Percentiles rank a stretch among this genome's conserved stretches.
Evolutionary conservation across 2,797 vertebrate species (phyloP).

Genomic region (Numenius phaeopus): DNA sequence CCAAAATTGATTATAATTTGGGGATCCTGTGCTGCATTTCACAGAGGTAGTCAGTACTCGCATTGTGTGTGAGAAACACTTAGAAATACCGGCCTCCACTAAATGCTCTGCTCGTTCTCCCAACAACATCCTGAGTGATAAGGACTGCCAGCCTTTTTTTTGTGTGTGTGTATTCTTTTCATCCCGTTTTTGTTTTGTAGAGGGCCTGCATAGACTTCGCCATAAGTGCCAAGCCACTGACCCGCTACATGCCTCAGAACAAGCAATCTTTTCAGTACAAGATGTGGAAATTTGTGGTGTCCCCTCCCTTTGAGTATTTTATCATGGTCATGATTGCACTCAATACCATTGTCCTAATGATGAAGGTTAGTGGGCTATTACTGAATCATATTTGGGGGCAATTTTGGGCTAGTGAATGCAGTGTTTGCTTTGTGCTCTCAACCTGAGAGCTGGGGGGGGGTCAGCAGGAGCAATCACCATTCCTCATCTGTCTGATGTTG

Average conservation of each 20-base stretch:
- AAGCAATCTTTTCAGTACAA: constrained; percentile 95
- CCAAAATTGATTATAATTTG: not conserved
- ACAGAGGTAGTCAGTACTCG: not conserved
- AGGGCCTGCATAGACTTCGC: constrained; percentile 98
- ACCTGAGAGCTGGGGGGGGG: not conserved
- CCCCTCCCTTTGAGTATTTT: constrained; percentile 95
- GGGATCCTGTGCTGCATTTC: not conserved
- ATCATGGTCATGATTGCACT: constrained; percentile 99
- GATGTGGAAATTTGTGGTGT: constrained; percentile 98
- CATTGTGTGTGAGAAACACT: not conserved
- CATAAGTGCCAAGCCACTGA: constrained; percentile 95
- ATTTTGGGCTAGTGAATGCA: fast-evolving
- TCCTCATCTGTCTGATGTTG: not conserved
- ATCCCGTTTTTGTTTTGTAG: constrained; percentile 74
- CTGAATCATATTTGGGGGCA: not conserved
- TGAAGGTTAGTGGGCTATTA: constrained; percentile 87
- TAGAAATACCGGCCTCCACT: not conserved
- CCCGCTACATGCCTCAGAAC: constrained; percentile 96
- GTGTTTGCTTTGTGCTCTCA: not conserved
- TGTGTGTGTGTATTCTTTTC: not conserved
- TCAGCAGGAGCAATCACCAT: not conserved
- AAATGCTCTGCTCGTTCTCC: not conserved
- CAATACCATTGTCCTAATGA: constrained; percentile 99
- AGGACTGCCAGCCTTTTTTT: not conserved
- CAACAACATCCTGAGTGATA: fast-evolving